Percentiles rank a stretch among this genome's conserved stretches.
These are phyloP conservation scores for Agrenia bidenticulata DNA, from an alignment of 2,888 invertebrate species.

Conservation along the genomic window DNA sequence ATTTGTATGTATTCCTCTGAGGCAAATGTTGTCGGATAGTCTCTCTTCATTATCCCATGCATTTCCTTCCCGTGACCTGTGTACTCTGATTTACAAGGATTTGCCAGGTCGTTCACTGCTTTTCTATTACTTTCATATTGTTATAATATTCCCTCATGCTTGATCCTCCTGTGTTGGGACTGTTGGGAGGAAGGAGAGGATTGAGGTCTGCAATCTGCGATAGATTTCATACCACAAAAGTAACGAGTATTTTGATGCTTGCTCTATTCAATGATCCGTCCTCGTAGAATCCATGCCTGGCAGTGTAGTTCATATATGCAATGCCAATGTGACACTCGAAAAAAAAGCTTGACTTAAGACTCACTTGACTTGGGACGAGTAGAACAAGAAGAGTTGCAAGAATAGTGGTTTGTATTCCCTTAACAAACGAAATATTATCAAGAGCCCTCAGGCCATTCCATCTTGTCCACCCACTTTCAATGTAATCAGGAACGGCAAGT, in stretches of 20 bases:
- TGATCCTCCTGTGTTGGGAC: too few species aligned
- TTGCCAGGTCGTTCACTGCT: constrained; percentile 36
- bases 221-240: too few species aligned
- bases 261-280: too few species aligned
- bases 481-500: constrained; percentile 30
- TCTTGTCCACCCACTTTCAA: constrained; percentile 52
- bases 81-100: constrained; percentile 40
- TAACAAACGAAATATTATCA: constrained; percentile 12
- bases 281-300: too few species aligned
- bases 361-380: background rate
- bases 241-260: too few species aligned
- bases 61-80: constrained; percentile 36
- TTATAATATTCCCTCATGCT: background rate
- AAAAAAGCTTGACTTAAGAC: too few species aligned
- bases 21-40: background rate
- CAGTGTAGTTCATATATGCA: too few species aligned
- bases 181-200: too few species aligned
- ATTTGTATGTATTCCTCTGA: constrained; percentile 1
- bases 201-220: too few species aligned
- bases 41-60: constrained; percentile 3
- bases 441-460: constrained; percentile 42
- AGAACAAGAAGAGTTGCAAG: background rate
- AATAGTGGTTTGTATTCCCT: constrained; percentile 7
- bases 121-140: background rate
- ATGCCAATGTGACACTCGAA: too few species aligned